Evolutionary conservation across 1,140 invertebrate genomes (phyloP).

Genomic region (Leptopilina clavipes): DNA sequence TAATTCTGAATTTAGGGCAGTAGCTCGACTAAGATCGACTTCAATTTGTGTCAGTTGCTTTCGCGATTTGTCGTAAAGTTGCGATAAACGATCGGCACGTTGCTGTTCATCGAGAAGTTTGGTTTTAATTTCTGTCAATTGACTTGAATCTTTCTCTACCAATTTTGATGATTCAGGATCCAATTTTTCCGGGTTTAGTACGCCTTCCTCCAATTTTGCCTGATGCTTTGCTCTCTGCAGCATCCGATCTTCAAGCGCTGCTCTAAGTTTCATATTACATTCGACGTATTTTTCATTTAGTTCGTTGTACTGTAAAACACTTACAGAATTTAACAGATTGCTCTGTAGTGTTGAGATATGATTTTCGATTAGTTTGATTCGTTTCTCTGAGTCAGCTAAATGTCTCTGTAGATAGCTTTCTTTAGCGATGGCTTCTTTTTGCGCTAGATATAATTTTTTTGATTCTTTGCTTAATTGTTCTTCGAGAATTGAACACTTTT

Average conservation of each 20-base stretch:
- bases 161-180: neutral
- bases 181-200: neutral
- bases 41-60: constrained; percentile 70
- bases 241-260: constrained; percentile 55
- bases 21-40: constrained; percentile 60
- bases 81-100: constrained; percentile 59
- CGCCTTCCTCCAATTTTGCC: neutral
- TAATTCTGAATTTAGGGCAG: constrained; percentile 66
- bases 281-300: constrained; percentile 66
- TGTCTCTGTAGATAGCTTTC: constrained; percentile 59
- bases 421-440: constrained; percentile 61
- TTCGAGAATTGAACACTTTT: constrained; percentile 61
- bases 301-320: constrained; percentile 58
- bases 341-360: constrained; percentile 61
- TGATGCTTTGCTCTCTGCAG: neutral
- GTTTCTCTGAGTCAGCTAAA: constrained; percentile 61
- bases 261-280: constrained; percentile 63
- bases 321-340: constrained; percentile 62
- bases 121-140: constrained; percentile 49
- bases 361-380: constrained; percentile 60
- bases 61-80: constrained; percentile 70
- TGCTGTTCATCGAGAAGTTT: constrained; percentile 67
- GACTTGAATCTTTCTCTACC: constrained; percentile 21
- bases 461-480: constrained; percentile 62
- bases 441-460: constrained; percentile 59